These are phyloP conservation scores for Megalonaias nervosa DNA, from an alignment of 1,140 invertebrate species.

Conservation along the genomic window DNA sequence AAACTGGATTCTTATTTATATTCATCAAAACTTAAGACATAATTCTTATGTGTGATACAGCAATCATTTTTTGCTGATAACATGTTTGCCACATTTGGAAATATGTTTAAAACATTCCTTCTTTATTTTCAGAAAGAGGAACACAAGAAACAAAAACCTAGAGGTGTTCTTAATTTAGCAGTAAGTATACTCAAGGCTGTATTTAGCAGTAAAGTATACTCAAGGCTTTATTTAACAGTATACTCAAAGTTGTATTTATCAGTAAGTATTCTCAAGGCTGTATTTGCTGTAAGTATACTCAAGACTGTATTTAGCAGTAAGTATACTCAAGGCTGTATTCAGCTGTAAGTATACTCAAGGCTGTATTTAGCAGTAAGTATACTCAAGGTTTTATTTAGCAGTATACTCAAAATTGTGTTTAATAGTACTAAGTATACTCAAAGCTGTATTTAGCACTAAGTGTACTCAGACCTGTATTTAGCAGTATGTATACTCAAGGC, in stretches of 20 bases:
- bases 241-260: too few relatives aligned
- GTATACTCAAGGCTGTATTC: constrained; percentile 25
- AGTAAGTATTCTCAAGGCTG: too few relatives aligned
- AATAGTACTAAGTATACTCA: constrained; percentile 57
- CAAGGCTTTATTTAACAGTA: too few relatives aligned
- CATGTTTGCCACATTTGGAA: too few relatives aligned
- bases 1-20: neutral
- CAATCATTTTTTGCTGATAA: neutral
- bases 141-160: constrained; percentile 65
- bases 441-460: constrained; percentile 60
- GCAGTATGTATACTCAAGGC: constrained; percentile 55
- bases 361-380: constrained; percentile 61
- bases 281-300: too few relatives aligned
- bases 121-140: constrained; percentile 69
- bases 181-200: constrained; percentile 51
- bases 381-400: constrained; percentile 42
- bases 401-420: constrained; percentile 24
- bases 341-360: constrained; percentile 53
- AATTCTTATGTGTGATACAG: neutral
- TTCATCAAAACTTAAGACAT: neutral
- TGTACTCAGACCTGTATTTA: constrained; percentile 38
- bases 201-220: neutral
- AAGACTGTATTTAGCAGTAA: too few relatives aligned
- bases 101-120: neutral
- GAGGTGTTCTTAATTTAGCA: constrained; percentile 64